Conservation (phyloP, 2,113 vertebrate genomes). For the Setophaga petechia region DNA sequence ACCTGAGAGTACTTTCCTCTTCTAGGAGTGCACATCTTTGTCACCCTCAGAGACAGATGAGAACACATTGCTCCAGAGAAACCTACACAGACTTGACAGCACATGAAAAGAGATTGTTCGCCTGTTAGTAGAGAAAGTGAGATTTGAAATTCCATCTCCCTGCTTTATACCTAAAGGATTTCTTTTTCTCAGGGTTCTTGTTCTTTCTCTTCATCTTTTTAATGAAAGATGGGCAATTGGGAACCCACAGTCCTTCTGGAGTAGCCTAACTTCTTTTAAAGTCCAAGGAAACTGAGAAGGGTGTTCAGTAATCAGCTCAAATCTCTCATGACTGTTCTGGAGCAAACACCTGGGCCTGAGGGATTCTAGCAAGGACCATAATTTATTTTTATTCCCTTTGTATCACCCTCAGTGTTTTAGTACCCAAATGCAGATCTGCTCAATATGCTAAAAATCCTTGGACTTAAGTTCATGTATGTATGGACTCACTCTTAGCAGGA, state of each 20-base stretch:
- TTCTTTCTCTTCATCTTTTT: neutral
- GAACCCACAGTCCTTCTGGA: neutral
- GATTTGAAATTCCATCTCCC: neutral
- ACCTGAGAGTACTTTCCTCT: neutral
- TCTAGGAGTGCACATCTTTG: rapidly evolving
- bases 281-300: neutral
- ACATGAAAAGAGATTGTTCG: neutral
- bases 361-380: neutral
- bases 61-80: neutral
- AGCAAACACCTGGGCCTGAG: neutral
- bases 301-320: neutral
- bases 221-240: rapidly evolving
- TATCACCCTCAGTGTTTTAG: neutral
- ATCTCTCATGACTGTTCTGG: neutral
- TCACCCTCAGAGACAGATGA: neutral
- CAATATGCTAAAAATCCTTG: neutral
- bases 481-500: rapidly evolving
- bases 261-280: neutral
- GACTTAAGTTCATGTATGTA: neutral
- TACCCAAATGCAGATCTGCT: neutral
- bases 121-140: neutral
- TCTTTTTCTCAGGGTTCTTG: neutral
- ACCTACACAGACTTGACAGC: neutral
- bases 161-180: neutral
- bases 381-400: neutral